These are phyloP conservation scores for Paramormyrops hopkinsi DNA, from an alignment of 2,797 vertebrate genomes.

Conservation along the genomic window DNA sequence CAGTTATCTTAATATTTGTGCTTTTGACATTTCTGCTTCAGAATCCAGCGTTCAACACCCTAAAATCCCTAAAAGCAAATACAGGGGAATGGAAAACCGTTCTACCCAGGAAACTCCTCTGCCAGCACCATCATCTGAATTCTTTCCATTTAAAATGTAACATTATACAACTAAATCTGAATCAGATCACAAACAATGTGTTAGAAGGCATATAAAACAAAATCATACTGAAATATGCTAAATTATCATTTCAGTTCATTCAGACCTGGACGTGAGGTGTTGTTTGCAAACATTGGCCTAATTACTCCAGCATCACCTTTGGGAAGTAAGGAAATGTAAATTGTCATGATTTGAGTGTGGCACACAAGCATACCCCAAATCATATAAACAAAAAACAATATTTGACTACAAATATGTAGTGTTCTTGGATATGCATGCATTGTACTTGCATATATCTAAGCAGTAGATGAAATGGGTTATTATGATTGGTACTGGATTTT, in stretches of 20 bases:
- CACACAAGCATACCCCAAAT: not conserved
- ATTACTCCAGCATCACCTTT: not conserved
- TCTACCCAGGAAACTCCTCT: not conserved
- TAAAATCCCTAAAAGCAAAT: not conserved
- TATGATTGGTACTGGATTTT: not conserved
- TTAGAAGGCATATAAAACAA: not conserved
- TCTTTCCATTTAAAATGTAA: not conserved
- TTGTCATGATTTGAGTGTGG: not conserved
- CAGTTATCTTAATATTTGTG: not conserved
- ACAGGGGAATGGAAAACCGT: not conserved
- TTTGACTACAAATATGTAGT: not conserved
- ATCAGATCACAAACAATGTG: not conserved
- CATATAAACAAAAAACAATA: not conserved
- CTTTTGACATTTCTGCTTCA: not conserved
- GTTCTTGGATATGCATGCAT: not conserved
- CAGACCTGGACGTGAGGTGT: not conserved
- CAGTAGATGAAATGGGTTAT: not conserved
- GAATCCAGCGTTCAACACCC: not conserved
- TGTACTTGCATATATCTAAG: not conserved
- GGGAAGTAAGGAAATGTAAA: not conserved
- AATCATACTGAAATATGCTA: not conserved
- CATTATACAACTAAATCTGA: not conserved
- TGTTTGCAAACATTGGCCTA: not conserved
- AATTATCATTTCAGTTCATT: not conserved
- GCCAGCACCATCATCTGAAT: not conserved